A percentile compares a stretch with the other conserved stretches of the same genome.
Conservation (phyloP, 2,888 invertebrate genomes). For the Euplexia lucipara region DNA sequence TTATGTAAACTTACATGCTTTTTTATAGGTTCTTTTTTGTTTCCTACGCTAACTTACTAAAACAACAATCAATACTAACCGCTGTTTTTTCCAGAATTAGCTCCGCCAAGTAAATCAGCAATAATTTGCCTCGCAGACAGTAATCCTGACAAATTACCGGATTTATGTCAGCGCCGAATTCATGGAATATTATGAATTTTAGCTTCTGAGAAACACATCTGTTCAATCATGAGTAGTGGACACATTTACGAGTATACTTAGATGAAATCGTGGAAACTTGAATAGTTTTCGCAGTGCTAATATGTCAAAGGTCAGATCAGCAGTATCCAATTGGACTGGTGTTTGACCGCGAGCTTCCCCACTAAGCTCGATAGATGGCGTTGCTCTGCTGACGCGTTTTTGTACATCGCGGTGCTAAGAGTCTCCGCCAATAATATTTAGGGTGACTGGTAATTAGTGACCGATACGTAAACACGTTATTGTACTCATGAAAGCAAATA, state of each 20-base stretch:
- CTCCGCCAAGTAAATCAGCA: slow-evolving; percentile 32
- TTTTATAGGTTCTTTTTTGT: not conserved
- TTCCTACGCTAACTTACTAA: not conserved
- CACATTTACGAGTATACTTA: not conserved
- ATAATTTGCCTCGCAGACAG: slow-evolving; percentile 51
- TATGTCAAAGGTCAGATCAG: too few species aligned
- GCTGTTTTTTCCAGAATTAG: slow-evolving; percentile 43
- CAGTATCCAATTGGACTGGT: too few species aligned
- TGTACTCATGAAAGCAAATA: too few species aligned
- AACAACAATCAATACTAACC: slow-evolving; percentile 10
- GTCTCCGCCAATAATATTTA: too few species aligned
- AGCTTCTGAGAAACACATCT: slow-evolving; percentile 32
- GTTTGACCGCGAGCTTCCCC: too few species aligned
- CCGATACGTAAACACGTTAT: too few species aligned
- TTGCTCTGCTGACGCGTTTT: too few species aligned
- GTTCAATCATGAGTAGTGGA: slow-evolving; percentile 1
- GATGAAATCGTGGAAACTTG: not conserved
- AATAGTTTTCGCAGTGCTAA: not conserved
- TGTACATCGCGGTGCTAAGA: too few species aligned
- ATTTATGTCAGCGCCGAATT: slow-evolving; percentile 41
- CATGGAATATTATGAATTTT: slow-evolving; percentile 22
- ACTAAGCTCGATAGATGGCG: too few species aligned
- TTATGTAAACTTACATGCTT: too few species aligned
- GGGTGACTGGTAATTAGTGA: too few species aligned
- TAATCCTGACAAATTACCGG: slow-evolving; percentile 61